Conservation (phyloP, 2,113 vertebrate genomes). For the Sebastes schlegelii region DNA sequence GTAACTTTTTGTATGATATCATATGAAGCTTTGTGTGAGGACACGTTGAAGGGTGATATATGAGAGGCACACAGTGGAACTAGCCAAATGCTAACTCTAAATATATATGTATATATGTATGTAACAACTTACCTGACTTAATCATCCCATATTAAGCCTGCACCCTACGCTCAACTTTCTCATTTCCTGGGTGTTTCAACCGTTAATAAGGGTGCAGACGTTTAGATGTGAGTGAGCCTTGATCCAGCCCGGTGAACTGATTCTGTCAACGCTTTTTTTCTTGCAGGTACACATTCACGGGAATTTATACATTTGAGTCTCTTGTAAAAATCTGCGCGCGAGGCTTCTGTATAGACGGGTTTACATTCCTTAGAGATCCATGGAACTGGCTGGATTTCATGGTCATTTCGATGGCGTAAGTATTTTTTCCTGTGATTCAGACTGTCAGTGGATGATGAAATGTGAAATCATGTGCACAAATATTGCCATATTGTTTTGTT, state of each 20-base stretch:
- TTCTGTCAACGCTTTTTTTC: conserved; percentile 59
- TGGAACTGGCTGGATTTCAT: conserved; percentile 99
- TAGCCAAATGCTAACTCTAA: neutral
- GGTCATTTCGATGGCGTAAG: conserved; percentile 99
- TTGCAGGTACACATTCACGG: conserved; percentile 97
- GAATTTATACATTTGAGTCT: conserved; percentile 98
- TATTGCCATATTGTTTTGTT: conserved; percentile 5
- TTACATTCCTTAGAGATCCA: conserved; percentile 96
- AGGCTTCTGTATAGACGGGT: conserved; percentile 98
- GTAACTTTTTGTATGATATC: too few species aligned
- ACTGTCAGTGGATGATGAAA: neutral
- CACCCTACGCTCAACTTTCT: neutral
- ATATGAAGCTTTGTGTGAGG: too few species aligned
- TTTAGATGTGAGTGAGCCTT: conserved; percentile 34
- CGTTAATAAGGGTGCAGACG: neutral
- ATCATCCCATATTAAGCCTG: too few species aligned
- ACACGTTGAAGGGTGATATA: neutral
- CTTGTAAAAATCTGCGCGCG: conserved; percentile 97
- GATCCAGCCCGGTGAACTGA: conserved; percentile 32
- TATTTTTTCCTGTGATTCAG: conserved; percentile 60
- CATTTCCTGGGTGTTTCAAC: conserved; percentile 19
- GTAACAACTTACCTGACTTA: neutral
- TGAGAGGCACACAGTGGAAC: neutral
- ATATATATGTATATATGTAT: too few species aligned
- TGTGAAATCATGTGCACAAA: neutral